These are phyloP conservation scores for Ceratothoa steindachneri DNA, from an alignment of 2,888 invertebrate species.

Conservation along the genomic window DNA sequence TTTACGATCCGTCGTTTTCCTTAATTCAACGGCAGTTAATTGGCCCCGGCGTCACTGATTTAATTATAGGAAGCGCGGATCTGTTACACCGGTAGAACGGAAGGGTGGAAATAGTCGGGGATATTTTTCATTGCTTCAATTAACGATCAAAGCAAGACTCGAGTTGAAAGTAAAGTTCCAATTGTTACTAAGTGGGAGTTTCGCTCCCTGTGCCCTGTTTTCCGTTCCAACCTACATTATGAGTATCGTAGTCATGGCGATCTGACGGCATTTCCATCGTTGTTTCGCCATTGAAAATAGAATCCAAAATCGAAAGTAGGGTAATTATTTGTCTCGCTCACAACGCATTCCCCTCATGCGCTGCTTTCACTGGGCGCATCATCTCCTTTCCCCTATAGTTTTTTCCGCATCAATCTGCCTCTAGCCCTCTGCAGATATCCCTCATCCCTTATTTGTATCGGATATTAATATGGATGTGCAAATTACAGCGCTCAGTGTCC, in stretches of 20 bases:
- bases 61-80: no score
- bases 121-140: background rate
- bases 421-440: background rate
- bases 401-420: background rate
- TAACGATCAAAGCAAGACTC: background rate
- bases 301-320: no score
- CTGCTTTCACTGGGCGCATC: background rate
- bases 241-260: no score
- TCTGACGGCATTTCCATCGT: no score
- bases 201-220: background rate
- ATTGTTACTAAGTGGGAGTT: background rate
- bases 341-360: background rate
- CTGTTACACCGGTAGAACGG: no score
- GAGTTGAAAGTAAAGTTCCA: background rate
- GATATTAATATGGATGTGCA: constrained; percentile 2
- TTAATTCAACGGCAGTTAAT: background rate
- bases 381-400: background rate
- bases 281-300: no score
- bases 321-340: no score
- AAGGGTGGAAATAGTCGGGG: no score
- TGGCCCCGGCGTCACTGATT: background rate
- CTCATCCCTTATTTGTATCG: background rate
- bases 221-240: background rate
- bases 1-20: background rate
- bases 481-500: background rate